phyloP scores from a whole-genome alignment of 2,797 vertebrate species.

The Lemur catta region DNA sequence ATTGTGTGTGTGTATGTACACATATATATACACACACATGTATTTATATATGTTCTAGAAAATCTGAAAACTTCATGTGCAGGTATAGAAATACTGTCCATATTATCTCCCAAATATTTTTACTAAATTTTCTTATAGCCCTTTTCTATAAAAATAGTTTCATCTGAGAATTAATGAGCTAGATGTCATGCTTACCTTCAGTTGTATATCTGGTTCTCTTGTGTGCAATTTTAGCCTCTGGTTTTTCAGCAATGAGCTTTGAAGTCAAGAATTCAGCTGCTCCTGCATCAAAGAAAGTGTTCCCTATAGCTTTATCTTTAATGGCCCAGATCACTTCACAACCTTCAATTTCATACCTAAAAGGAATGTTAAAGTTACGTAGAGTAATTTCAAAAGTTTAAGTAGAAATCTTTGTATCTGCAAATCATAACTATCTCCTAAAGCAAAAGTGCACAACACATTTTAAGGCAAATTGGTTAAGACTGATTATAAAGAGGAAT shows the following conservation, averaged over 20 bases:
- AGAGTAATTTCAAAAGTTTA: neutral
- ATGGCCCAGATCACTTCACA: constrained; percentile 98
- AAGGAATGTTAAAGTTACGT: constrained; percentile 56
- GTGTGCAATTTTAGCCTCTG: constrained; percentile 81
- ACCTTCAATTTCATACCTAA: constrained; percentile 93
- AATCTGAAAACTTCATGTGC: neutral
- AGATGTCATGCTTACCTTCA: constrained; percentile 75
- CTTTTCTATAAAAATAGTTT: neutral
- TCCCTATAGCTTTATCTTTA: constrained; percentile 97
- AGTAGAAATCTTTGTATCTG: neutral
- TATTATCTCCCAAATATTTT: neutral
- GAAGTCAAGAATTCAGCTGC: constrained; percentile 96
- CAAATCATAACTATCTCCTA: neutral
- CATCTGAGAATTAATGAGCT: neutral
- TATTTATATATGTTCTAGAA: neutral
- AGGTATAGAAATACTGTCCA: neutral
- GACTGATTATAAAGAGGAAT: neutral
- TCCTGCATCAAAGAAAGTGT: constrained; percentile 96
- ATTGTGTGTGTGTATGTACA: neutral
- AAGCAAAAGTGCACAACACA: neutral
- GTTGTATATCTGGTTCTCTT: constrained; percentile 92
- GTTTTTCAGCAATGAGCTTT: constrained; percentile 86
- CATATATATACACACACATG: neutral
- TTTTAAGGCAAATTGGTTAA: constrained; percentile 15
- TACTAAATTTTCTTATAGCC: neutral